These are phyloP conservation scores for Mimachlamys varia DNA, from an alignment of 2,888 invertebrate species.

Conservation along the genomic window DNA sequence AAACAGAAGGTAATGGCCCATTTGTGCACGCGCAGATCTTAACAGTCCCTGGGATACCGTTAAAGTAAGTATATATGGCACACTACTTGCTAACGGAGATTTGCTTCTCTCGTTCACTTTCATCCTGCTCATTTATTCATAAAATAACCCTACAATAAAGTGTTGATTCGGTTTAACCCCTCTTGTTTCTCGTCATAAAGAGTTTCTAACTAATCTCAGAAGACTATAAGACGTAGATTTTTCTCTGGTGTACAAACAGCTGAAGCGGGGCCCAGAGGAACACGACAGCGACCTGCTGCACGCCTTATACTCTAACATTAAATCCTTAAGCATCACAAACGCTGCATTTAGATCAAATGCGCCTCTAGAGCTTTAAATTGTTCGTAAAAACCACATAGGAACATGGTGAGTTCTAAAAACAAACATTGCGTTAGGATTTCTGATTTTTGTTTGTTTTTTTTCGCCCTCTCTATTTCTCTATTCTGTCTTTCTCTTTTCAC, in stretches of 20 bases:
- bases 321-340: too few species aligned
- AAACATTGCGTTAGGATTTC: background rate
- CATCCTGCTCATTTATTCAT: background rate
- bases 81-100: background rate
- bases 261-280: too few species aligned
- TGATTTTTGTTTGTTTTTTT: background rate
- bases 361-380: background rate
- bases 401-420: background rate
- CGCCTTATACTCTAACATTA: too few species aligned
- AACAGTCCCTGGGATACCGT: background rate
- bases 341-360: background rate
- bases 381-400: background rate
- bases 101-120: background rate
- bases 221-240: background rate
- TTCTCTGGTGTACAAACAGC: background rate
- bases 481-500: background rate
- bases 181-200: background rate
- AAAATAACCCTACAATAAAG: background rate
- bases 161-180: background rate
- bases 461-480: background rate
- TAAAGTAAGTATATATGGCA: background rate
- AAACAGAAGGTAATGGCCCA: background rate
- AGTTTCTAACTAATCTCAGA: background rate
- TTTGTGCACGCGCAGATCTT: background rate
- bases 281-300: background rate